These are phyloP conservation scores for Neogobius melanostomus DNA, from an alignment of 2,113 vertebrate species.

Conservation along the genomic window DNA sequence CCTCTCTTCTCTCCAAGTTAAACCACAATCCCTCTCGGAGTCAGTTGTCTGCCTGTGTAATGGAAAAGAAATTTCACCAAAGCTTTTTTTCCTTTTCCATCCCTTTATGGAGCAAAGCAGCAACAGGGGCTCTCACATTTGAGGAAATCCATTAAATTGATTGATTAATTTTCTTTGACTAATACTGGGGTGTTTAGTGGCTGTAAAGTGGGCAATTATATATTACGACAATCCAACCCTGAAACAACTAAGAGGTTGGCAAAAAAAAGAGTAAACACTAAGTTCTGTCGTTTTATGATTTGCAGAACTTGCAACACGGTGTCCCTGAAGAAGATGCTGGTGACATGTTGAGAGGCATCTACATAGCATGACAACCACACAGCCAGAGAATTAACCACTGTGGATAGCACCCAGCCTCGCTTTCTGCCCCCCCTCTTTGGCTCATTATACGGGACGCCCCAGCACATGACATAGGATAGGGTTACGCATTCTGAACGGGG, in stretches of 20 bases:
- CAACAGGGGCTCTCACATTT: conserved; percentile 17
- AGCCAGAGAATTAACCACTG: conserved; percentile 30
- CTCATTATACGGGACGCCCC: conserved; percentile 46
- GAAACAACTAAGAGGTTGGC: not conserved
- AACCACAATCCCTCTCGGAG: conserved; percentile 73
- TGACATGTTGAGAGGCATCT: conserved; percentile 47
- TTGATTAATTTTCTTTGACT: not conserved
- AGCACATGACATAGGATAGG: conserved; percentile 50
- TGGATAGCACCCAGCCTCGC: conserved; percentile 31
- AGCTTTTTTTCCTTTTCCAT: conserved; percentile 75
- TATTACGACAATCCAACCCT: not conserved
- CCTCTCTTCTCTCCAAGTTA: conserved; percentile 28
- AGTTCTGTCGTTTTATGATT: not conserved
- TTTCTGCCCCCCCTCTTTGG: conserved; percentile 35
- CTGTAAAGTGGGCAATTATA: not conserved
- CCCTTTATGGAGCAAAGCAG: conserved; percentile 21
- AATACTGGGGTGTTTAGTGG: not conserved
- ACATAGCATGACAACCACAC: conserved; percentile 54
- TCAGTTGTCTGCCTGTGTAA: conserved; percentile 67
- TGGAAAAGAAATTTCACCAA: conserved; percentile 69
- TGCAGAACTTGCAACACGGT: not conserved
- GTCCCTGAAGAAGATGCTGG: conserved; percentile 24
- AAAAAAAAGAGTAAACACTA: not conserved
- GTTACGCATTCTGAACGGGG: conserved; percentile 54
- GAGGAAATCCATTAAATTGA: not conserved